phyloP scores from a whole-genome alignment of 2,797 vertebrate species.

The Syngnathus acus region DNA sequence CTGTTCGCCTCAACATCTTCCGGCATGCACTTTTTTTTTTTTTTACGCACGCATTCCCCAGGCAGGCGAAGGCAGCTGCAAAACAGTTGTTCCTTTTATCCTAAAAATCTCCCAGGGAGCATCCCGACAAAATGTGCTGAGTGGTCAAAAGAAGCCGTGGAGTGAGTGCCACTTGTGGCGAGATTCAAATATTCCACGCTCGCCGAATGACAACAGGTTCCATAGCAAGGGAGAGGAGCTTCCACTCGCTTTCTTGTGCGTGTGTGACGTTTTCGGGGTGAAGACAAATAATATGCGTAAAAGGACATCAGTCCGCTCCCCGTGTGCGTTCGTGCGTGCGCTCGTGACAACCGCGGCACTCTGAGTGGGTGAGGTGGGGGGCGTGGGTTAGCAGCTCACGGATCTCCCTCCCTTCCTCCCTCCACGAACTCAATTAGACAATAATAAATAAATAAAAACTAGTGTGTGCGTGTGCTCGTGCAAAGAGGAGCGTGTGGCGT shows the following conservation, averaged over 20 bases:
- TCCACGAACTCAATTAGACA: conserved; percentile 3
- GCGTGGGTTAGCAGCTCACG: not conserved
- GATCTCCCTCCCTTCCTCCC: not conserved
- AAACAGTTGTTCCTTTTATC: not conserved
- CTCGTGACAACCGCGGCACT: conserved; percentile 1
- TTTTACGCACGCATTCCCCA: conserved; percentile 21
- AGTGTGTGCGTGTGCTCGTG: conserved; percentile 8
- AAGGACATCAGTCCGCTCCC: not conserved
- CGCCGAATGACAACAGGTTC: conserved; percentile 4
- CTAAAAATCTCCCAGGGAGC: conserved; percentile 21
- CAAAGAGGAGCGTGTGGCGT: not conserved
- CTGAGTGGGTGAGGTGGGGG: not conserved
- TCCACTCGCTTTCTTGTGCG: not conserved
- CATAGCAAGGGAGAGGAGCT: not conserved
- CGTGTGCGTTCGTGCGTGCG: not conserved
- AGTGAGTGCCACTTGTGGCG: not conserved
- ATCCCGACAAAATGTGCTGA: conserved; percentile 47
- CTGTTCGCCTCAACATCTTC: conserved; percentile 49
- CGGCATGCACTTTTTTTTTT: conserved; percentile 30
- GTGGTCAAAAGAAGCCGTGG: conserved; percentile 26
- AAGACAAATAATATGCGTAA: not conserved
- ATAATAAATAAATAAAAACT: not conserved
- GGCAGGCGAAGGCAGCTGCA: not conserved
- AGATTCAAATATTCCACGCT: conserved; percentile 24
- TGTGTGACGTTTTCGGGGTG: not conserved